A percentile compares a stretch with the other conserved stretches of the same genome.
Evolutionary conservation across 2,113 vertebrate genomes (phyloP).

Genomic region (Saccopteryx leptura): DNA sequence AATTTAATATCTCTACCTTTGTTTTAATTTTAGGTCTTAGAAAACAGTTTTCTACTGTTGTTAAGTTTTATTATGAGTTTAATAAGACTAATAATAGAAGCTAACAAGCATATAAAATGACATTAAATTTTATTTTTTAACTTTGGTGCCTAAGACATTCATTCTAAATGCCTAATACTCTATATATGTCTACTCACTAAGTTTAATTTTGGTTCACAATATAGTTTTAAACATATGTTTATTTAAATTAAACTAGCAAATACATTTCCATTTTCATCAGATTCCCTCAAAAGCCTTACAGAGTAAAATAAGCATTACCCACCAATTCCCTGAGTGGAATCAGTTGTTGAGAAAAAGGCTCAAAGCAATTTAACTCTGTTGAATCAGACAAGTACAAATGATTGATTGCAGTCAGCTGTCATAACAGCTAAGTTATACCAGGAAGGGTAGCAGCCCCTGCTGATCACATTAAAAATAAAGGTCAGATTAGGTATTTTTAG

Average conservation of each 20-base stretch:
- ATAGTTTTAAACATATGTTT: neutral
- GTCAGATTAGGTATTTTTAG: slow-evolving; percentile 47
- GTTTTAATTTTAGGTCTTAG: neutral
- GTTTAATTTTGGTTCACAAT: neutral
- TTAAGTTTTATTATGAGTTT: neutral
- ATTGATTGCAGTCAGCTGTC: slow-evolving; percentile 45
- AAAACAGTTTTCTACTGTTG: neutral
- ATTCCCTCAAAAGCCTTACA: neutral
- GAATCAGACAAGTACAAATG: slow-evolving; percentile 29
- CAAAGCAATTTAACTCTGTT: neutral
- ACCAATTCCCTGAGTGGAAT: neutral
- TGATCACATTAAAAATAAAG: slow-evolving; percentile 44
- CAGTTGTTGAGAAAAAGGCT: neutral
- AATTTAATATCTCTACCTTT: neutral
- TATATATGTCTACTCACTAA: neutral
- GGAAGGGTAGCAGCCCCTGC: neutral
- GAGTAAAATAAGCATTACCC: neutral
- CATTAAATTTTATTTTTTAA: slow-evolving; percentile 6
- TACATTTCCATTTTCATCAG: neutral
- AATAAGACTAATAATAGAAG: neutral
- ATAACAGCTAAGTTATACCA: slow-evolving; percentile 32
- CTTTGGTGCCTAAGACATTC: neutral
- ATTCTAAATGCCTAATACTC: neutral
- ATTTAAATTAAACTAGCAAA: neutral
- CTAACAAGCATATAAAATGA: neutral